A percentile compares a stretch with the other conserved stretches of the same genome.
phyloP scores from a whole-genome alignment of 2,113 vertebrate species.

The Petrocephalus microphthalmus region DNA sequence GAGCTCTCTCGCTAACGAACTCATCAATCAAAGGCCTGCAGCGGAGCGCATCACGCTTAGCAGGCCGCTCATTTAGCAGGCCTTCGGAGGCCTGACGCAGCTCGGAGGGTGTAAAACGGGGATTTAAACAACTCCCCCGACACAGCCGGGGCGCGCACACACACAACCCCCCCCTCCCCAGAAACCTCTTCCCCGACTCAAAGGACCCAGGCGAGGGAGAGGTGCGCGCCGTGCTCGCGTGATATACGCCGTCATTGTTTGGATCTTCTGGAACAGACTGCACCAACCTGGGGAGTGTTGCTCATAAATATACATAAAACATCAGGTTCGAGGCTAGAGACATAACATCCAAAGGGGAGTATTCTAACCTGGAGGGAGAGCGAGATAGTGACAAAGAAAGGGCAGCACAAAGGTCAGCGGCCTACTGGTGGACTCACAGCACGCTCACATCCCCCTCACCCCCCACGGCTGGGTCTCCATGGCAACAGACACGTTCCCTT shows the following conservation, averaged over 20 bases:
- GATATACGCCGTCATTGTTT: not conserved
- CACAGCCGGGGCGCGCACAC: not conserved
- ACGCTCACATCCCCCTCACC: not conserved
- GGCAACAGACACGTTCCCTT: not conserved
- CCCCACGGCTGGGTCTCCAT: not conserved
- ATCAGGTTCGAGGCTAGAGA: not conserved
- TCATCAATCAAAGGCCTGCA: not conserved
- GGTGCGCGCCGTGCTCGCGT: not conserved
- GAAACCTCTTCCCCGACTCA: not conserved
- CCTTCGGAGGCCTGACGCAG: not conserved
- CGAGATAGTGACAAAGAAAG: not conserved
- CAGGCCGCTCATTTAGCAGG: not conserved
- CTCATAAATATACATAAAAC: not conserved
- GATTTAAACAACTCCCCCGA: not conserved
- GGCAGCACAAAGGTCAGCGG: not conserved
- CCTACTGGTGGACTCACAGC: not conserved
- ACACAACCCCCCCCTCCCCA: not conserved
- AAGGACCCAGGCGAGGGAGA: not conserved
- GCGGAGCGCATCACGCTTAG: not conserved
- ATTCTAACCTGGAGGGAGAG: not conserved
- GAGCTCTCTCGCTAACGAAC: not conserved
- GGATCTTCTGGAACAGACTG: not conserved
- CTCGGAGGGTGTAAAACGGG: not conserved
- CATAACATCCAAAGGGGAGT: not conserved
- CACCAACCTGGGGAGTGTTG: not conserved